Evolutionary conservation across 2,797 vertebrate species (phyloP).

Genomic region (Pristis pectinata): DNA sequence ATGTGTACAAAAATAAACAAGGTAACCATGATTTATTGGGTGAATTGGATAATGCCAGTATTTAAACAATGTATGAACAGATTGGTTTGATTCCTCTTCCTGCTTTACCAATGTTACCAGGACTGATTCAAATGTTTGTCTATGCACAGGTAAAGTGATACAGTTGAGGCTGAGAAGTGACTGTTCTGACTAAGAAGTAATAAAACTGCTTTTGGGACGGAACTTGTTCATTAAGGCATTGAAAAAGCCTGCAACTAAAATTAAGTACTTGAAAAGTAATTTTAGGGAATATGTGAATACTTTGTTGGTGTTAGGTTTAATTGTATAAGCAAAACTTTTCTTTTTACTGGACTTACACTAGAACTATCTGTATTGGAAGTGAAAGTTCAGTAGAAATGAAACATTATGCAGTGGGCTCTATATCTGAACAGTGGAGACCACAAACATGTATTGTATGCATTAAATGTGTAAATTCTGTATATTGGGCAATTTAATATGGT

Average conservation of each 20-base stretch:
- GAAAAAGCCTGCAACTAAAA: not conserved
- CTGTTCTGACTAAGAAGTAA: not conserved
- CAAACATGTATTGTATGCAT: not conserved
- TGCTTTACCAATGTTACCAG: not conserved
- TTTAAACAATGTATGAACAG: not conserved
- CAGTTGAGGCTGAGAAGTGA: not conserved
- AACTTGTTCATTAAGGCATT: not conserved
- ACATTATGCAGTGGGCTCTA: not conserved
- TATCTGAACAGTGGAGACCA: not conserved
- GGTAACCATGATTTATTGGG: not conserved
- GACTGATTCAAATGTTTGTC: not conserved
- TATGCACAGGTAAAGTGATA: not conserved
- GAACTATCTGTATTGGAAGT: not conserved
- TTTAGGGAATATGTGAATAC: not conserved
- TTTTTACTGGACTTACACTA: not conserved
- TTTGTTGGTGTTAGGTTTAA: not conserved
- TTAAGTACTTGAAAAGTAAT: conserved; percentile 8
- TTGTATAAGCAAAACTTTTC: not conserved
- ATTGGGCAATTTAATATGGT: not conserved
- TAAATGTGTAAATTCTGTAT: conserved; percentile 1
- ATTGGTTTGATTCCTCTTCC: not conserved
- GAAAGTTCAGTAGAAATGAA: not conserved
- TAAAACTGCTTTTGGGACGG: not conserved
- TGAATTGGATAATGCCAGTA: not conserved
- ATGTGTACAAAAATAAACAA: conserved; percentile 14